Base-by-base conservation (phyloP, 2,888 invertebrate genomes). In the Brachypterus glaber region DNA sequence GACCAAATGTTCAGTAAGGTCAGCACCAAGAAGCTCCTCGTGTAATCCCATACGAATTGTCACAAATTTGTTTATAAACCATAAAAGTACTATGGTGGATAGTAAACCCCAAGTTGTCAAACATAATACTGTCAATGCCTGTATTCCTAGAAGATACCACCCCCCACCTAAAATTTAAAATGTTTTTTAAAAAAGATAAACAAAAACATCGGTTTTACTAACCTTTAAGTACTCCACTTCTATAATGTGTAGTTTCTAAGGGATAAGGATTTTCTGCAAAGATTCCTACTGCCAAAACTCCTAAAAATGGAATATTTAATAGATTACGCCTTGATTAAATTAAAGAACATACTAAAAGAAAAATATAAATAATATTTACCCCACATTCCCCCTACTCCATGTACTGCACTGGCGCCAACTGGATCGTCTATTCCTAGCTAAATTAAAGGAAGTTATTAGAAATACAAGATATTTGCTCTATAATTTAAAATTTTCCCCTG, bases 391-490 rank as follows among this genome's bases (percentile, higher is more conserved):
- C 77, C 74, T n/a, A 77, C 71, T 48, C 90, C 91, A 57, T 92
- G 91, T 2, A 91, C 91, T 0, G 91, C 76, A 9, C 87, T 80
- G 0, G 93, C 93, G 0, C 91, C 90, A 0, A 93, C 93, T 0
- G 93, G 93, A 62, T 89, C 89, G 55, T 93, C 93, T 1, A 93
- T 77, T 7, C 77, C 76, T 44, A 87, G 55, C 66, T 66, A 39
- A 39, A 57, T 29, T 12, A 2, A 9, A n/a, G 27, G 27, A 5
- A 2, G n/a, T 30, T 29, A 29, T 12, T 24, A 8, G 24, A 8
- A 24, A 8, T 24, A 29, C 12, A n/a, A n/a, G 12, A 29, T 8
- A n/a, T n/a, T 12, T 29, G 8, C 12, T 29, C 7, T 11, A n/a
- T 5, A 29, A 29, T 12, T 29, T n/a, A 8, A n/a, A 29, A 7